phyloP scores from a whole-genome alignment of 1,140 invertebrate species.

The Drosophila mayri region DNA sequence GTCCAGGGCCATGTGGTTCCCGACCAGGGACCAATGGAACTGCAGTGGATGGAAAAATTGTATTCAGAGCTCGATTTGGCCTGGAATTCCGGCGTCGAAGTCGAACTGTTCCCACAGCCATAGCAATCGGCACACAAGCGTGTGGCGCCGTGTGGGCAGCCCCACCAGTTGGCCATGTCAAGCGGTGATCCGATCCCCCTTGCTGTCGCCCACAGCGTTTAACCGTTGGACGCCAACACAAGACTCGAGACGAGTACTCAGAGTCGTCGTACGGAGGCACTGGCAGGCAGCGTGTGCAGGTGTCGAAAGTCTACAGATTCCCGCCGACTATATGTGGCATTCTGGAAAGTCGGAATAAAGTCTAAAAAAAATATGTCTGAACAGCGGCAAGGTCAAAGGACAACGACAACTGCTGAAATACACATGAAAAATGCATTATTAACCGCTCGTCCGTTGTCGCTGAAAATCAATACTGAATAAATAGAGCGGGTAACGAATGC shows the following conservation, averaged over 20 bases:
- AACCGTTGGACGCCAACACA: constrained; percentile 39
- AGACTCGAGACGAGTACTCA: background rate
- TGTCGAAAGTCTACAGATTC: constrained; percentile 10
- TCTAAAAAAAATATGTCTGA: background rate
- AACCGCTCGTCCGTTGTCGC: constrained; percentile 8
- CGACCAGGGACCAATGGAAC: background rate
- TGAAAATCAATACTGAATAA: constrained; percentile 48
- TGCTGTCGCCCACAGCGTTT: background rate
- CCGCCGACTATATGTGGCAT: background rate
- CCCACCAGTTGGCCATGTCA: constrained; percentile 19
- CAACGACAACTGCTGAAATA: constrained; percentile 24
- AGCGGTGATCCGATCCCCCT: constrained; percentile 10
- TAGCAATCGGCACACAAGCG: constrained; percentile 23
- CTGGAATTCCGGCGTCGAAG: constrained; percentile 7
- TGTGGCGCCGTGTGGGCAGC: constrained; percentile 20
- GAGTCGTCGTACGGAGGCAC: background rate
- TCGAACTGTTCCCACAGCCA: constrained; percentile 26
- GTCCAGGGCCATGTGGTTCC: constrained; percentile 45
- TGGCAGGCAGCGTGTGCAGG: background rate
- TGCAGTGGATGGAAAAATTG: background rate
- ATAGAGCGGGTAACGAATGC: background rate
- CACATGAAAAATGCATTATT: constrained; percentile 56
- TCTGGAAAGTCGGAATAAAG: background rate
- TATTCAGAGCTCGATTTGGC: constrained; percentile 7
- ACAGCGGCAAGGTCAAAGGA: constrained; percentile 15